phyloP scores from a whole-genome alignment of 2,797 vertebrate genomes.

The Gastrophryne carolinensis region DNA sequence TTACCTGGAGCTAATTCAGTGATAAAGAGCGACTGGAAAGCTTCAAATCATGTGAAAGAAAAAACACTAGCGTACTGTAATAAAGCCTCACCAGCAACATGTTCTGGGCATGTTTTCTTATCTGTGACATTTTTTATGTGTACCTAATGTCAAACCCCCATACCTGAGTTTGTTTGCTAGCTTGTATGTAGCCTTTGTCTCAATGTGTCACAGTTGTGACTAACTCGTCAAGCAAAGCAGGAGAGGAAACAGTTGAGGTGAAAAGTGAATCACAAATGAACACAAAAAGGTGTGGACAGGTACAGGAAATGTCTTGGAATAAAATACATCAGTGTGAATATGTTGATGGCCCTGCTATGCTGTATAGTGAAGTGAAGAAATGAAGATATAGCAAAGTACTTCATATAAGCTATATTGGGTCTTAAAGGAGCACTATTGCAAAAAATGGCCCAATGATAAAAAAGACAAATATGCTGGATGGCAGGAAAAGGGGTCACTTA shows the following conservation, averaged over 20 bases:
- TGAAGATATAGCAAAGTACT: too few relatives aligned
- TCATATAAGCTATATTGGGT: too few relatives aligned
- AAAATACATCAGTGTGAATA: not conserved
- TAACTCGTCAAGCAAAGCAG: constrained; percentile 12
- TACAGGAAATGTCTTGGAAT: not conserved
- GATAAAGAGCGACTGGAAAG: not conserved
- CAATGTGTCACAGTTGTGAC: not conserved
- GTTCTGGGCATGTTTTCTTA: not conserved
- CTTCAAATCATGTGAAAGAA: not conserved
- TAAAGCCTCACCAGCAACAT: not conserved
- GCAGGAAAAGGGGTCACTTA: too few relatives aligned
- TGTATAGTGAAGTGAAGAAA: not conserved
- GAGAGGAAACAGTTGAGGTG: not conserved
- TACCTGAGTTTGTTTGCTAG: not conserved
- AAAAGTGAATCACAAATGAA: not conserved
- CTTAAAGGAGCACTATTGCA: too few relatives aligned
- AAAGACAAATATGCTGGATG: too few relatives aligned
- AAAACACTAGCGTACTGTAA: not conserved
- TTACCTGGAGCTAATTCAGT: not conserved
- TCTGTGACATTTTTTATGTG: not conserved
- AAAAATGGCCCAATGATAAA: too few relatives aligned
- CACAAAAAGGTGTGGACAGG: not conserved
- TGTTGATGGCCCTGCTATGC: too few relatives aligned
- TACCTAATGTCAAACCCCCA: not conserved
- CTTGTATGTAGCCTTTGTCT: not conserved